These are phyloP conservation scores for Hoplodrina ambigua DNA, from an alignment of 2,888 invertebrate genomes.

Conservation along the genomic window DNA sequence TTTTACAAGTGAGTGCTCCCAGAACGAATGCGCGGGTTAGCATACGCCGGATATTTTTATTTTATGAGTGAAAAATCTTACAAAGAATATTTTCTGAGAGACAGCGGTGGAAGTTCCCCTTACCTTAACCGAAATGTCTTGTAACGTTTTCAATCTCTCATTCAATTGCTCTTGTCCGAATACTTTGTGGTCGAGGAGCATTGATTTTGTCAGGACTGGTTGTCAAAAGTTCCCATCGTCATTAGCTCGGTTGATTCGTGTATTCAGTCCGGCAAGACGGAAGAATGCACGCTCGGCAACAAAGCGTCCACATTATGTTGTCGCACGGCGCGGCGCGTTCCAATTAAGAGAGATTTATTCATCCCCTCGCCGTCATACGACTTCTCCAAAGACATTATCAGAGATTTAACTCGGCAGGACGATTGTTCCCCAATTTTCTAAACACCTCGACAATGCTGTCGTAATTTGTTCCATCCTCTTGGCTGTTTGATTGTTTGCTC, in stretches of 20 bases:
- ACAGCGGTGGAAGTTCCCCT: conserved; percentile 50
- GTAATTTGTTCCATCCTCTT: conserved; percentile 87
- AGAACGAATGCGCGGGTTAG: conserved; percentile 81
- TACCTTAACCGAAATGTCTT: conserved; percentile 51
- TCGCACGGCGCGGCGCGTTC: conserved; percentile 82
- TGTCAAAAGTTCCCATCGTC: conserved; percentile 81
- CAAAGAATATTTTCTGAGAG: conserved; percentile 71
- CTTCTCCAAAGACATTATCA: conserved; percentile 85
- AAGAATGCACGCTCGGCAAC: conserved; percentile 83
- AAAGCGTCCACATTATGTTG: conserved; percentile 86
- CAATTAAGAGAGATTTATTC: conserved; percentile 89
- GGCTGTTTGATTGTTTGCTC: conserved; percentile 84
- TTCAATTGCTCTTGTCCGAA: conserved; percentile 61
- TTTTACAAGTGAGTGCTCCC: conserved; percentile 85
- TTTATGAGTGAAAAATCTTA: conserved; percentile 81
- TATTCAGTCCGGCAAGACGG: conserved; percentile 75
- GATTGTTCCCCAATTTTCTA: conserved; percentile 88
- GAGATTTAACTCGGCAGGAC: conserved; percentile 85
- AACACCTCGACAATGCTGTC: conserved; percentile 86
- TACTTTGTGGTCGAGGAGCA: conserved; percentile 61
- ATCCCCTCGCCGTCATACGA: conserved; percentile 81
- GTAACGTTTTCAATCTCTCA: conserved; percentile 59
- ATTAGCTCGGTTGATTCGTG: conserved; percentile 81
- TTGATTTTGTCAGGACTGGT: conserved; percentile 72
- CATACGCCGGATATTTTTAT: conserved; percentile 81